Evolutionary conservation across 2,888 invertebrate species (phyloP).

Genomic region (Chymomyza amoena): DNA sequence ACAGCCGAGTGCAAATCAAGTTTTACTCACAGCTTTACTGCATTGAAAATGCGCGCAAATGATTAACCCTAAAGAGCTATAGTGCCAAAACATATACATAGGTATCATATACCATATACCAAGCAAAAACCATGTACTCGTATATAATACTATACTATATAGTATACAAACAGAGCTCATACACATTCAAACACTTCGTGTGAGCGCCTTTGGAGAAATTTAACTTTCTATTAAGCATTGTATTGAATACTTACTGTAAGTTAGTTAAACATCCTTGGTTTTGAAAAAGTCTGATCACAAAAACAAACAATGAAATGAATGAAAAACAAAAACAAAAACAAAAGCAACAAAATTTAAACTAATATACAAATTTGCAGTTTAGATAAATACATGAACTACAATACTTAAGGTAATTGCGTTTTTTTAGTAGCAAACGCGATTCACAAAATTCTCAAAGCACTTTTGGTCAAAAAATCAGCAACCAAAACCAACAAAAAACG

Average conservation of each 20-base stretch:
- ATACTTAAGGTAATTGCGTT: conserved; percentile 70
- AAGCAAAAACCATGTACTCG: conserved; percentile 16
- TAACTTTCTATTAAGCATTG: conserved; percentile 37
- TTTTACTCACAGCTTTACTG: conserved; percentile 50
- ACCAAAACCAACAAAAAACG: conserved; percentile 36
- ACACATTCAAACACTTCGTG: not conserved
- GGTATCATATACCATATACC: too few relatives aligned
- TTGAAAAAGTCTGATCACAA: conserved; percentile 78
- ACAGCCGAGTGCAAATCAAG: conserved; percentile 1
- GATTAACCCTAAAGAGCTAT: conserved; percentile 26
- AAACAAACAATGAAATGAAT: conserved; percentile 35
- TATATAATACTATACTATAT: conserved; percentile 9
- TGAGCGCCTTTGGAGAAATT: not conserved
- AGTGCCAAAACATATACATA: conserved; percentile 69
- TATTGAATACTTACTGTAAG: conserved; percentile 38
- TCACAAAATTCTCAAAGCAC: conserved; percentile 61
- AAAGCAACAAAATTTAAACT: conserved; percentile 43
- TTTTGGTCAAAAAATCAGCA: conserved; percentile 39
- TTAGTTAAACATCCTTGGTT: conserved; percentile 77
- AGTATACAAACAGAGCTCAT: conserved; percentile 36
- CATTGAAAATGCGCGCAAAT: conserved; percentile 66
- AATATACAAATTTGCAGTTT: conserved; percentile 62
- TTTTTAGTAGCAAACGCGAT: conserved; percentile 78
- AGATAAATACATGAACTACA: conserved; percentile 40
- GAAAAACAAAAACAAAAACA: conserved; percentile 37